A percentile compares a stretch with the other conserved stretches of the same genome.
Evolutionary conservation across 2,113 vertebrate genomes (phyloP).

Genomic region (Malurus melanocephalus): DNA sequence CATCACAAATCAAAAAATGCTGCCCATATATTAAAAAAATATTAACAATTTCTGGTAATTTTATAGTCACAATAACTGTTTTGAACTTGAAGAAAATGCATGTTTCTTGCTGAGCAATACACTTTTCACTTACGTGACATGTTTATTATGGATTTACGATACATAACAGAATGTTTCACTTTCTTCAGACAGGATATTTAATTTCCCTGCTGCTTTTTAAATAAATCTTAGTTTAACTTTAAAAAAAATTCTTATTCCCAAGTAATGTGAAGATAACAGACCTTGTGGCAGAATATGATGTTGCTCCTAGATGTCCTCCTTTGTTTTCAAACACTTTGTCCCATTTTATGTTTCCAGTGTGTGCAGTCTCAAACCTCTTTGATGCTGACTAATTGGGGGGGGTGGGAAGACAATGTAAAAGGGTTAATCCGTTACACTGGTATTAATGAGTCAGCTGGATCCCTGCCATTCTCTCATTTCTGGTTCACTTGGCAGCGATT

Average conservation of each 20-base stretch:
- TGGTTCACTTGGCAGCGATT: slow-evolving; percentile 34
- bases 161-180: background rate
- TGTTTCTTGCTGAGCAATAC: background rate
- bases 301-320: slow-evolving; percentile 15
- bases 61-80: background rate
- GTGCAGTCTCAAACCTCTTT: slow-evolving; percentile 39
- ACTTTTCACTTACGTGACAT: background rate
- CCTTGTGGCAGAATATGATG: background rate
- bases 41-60: slow-evolving; percentile 14
- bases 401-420: slow-evolving; percentile 28
- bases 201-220: background rate
- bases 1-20: slow-evolving; percentile 48
- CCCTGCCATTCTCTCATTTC: slow-evolving; percentile 44
- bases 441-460: slow-evolving; percentile 61
- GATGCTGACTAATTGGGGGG: slow-evolving; percentile 59
- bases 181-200: background rate
- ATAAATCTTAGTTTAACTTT: background rate
- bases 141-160: background rate
- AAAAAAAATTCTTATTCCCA: background rate
- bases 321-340: slow-evolving; percentile 56
- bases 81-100: background rate
- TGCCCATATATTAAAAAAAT: slow-evolving; percentile 8
- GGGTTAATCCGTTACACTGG: slow-evolving; percentile 54
- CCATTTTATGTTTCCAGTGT: slow-evolving; percentile 21
- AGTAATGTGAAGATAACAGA: background rate